Percentiles rank a stretch among this genome's conserved stretches.
Evolutionary conservation across 37 sponge, comb jelly and placozoan species (phyloP).

Genomic region (Halichondria panicea): DNA sequence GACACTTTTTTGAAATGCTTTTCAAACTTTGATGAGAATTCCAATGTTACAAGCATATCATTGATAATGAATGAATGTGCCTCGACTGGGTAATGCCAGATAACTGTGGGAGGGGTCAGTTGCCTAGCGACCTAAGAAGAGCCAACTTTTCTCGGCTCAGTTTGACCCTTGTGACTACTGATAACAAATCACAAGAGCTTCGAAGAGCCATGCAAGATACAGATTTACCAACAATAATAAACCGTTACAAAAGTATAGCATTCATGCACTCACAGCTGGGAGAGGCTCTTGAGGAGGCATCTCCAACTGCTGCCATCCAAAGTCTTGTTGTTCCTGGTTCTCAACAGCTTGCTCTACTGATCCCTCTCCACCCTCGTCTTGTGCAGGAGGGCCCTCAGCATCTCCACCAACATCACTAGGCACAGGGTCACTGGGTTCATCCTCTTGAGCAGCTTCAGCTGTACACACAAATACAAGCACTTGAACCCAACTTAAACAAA

Average conservation of each 20-base stretch:
- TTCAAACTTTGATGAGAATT: too few relatives aligned
- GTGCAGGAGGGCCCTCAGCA: too few relatives aligned
- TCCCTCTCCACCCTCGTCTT: slow-evolving; percentile 26
- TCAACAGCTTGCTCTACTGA: slow-evolving; percentile 3
- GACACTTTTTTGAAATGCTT: too few relatives aligned
- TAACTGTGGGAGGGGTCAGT: slow-evolving; percentile 1
- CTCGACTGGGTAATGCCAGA: slow-evolving; percentile 69
- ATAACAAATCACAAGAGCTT: slow-evolving; percentile 43
- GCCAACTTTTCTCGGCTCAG: slow-evolving; percentile 29
- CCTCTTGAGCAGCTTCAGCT: neutral
- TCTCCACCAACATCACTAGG: slow-evolving; percentile 2
- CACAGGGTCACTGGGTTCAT: neutral
- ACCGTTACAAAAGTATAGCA: neutral
- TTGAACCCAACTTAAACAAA: too few relatives aligned
- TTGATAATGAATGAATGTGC: slow-evolving; percentile 10
- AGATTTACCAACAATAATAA: neutral
- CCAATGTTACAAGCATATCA: neutral
- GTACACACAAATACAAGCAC: too few relatives aligned
- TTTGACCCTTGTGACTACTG: slow-evolving; percentile 44
- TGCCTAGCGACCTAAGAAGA: slow-evolving; percentile 62
- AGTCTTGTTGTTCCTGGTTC: slow-evolving; percentile 6
- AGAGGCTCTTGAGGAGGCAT: neutral
- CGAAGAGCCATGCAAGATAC: slow-evolving; percentile 52
- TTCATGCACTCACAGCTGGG: neutral
- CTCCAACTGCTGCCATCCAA: slow-evolving; percentile 6